Evolutionary conservation across 2,113 vertebrate genomes (phyloP), one percentile per base, ranked within the genome.

Genomic region (Protomyctophum bolini): DNA sequence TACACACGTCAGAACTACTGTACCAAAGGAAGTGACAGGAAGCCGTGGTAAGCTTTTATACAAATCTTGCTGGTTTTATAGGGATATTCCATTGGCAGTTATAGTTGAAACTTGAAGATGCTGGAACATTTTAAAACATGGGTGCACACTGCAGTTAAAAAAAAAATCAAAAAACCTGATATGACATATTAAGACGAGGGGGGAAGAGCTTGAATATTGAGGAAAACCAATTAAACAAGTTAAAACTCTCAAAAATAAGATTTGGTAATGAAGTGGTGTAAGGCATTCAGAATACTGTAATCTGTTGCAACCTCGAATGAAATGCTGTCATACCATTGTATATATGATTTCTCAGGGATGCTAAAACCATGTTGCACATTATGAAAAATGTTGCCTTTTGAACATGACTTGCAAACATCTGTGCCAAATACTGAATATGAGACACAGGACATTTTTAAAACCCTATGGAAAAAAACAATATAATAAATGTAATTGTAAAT

Each of bases 101-200:
- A 21, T 21, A 8, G 48, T 50, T 64, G 62, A 12, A 14, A 2
- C 15, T 46, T 46, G 12, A 58, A 50, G 47, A 75, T 49, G 61
- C 12, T 51, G 28, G 10, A 54, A 54, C 6, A 50, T 71, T 64
- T 49, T 15, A 59, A 77, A 71, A 73, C 14, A 54, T 28, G 58
- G 6, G 10, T 56, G 14, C 28, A 47, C 10, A 72, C 47, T 61
- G 10, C 21, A 46, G 14, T 51, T 67, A 8, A 21, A 21, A 21
- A 21, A 21, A 21, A 21, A 21, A 21, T 64, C 8, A 60, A 58
- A 72, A 56, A 29, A 64, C 52, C 49, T 63, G 81, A 89, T 84
- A 84, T 79, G 75, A 89, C 52, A 55, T 12, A 65, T 48, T 63
- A 70, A 55, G 9, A 55, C 33, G 45, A 21, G 62, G 61, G 21